Evolutionary conservation across 2,888 invertebrate genomes (phyloP).

Genomic region (Drosophila pseudotalamancana): DNA sequence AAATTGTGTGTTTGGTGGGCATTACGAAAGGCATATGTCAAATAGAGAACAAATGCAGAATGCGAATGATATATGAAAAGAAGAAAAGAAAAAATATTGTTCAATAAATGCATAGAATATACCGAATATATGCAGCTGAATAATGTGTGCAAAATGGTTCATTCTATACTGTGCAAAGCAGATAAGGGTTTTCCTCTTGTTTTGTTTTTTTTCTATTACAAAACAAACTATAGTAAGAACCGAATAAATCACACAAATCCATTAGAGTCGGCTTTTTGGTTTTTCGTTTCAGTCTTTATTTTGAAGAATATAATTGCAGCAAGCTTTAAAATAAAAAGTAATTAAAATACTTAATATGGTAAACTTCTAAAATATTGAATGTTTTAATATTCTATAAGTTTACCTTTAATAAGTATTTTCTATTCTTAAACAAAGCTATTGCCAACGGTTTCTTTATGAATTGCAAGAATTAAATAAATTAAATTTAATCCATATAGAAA

Average conservation of each 20-base stretch:
- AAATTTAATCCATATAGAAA: neutral
- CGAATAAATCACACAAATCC: neutral
- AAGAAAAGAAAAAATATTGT: constrained; percentile 49
- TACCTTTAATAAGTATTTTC: neutral
- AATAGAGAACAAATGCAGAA: neutral
- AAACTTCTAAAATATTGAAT: no score
- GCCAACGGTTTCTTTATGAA: neutral
- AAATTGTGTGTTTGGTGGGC: constrained; percentile 47
- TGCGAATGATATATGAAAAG: constrained; percentile 26
- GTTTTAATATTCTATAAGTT: neutral
- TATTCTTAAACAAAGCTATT: neutral
- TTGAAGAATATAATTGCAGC: no score
- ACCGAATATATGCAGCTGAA: constrained; percentile 18
- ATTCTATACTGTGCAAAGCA: neutral
- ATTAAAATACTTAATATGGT: neutral
- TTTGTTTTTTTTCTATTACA: neutral
- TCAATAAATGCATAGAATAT: constrained; percentile 50
- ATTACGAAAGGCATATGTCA: constrained; percentile 42
- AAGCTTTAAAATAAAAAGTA: no score
- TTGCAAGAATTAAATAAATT: neutral
- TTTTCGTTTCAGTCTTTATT: neutral
- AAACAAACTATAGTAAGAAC: neutral
- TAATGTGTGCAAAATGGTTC: constrained; percentile 10
- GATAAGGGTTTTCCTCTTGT: neutral
- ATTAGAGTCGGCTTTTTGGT: neutral